Evolutionary conservation across 2,113 vertebrate species (phyloP).

Genomic region (Stercorarius parasiticus): DNA sequence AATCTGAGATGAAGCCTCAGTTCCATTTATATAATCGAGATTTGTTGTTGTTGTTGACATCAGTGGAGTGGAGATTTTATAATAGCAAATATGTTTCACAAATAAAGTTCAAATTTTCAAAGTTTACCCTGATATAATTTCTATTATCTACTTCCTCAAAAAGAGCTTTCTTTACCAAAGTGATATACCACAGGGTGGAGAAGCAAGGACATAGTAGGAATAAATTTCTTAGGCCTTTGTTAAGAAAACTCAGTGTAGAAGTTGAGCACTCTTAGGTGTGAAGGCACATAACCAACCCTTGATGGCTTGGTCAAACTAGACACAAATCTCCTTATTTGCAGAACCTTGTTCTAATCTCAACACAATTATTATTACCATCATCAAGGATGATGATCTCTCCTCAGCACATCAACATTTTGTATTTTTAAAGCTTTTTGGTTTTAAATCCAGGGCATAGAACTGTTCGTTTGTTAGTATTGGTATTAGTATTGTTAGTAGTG

Average conservation of each 20-base stretch:
- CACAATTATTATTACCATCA: not conserved
- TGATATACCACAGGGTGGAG: not conserved
- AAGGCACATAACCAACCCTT: not conserved
- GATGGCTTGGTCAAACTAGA: not conserved
- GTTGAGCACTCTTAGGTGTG: not conserved
- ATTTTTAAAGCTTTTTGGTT: not conserved
- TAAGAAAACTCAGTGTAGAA: not conserved
- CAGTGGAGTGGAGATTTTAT: not conserved
- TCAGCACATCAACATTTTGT: not conserved
- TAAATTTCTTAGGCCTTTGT: not conserved
- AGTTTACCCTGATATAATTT: not conserved
- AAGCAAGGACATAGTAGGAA: not conserved
- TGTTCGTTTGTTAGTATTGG: not conserved
- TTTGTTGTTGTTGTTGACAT: not conserved
- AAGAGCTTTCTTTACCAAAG: not conserved
- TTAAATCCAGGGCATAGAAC: not conserved
- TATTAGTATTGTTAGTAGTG: not conserved
- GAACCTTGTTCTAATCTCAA: not conserved
- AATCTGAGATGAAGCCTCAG: not conserved
- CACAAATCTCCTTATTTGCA: not conserved
- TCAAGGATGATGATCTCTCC: not conserved
- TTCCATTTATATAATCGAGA: not conserved
- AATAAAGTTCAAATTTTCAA: not conserved
- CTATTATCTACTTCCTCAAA: not conserved
- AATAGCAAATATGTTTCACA: not conserved